Evolutionary conservation across 2,113 vertebrate genomes (phyloP).

Genomic region (Indicator maculatus): DNA sequence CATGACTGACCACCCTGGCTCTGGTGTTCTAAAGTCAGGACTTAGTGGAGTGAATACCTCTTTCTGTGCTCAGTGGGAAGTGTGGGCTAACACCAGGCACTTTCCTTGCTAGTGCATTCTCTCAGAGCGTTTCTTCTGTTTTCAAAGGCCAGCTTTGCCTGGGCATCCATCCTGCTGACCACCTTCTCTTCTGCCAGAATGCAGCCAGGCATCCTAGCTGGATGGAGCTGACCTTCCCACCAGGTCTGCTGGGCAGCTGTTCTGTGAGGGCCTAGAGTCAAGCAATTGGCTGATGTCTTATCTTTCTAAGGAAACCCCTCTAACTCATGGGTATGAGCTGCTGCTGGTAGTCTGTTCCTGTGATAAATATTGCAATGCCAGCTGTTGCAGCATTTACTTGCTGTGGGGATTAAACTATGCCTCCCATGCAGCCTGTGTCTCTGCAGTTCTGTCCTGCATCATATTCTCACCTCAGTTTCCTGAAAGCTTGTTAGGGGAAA

Average conservation of each 20-base stretch:
- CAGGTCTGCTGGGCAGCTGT: slow-evolving; percentile 47
- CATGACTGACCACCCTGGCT: background rate
- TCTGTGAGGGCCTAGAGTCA: background rate
- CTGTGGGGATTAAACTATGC: background rate
- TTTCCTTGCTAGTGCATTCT: background rate
- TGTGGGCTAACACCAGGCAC: rapidly evolving
- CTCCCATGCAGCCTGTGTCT: background rate
- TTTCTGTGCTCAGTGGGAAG: background rate
- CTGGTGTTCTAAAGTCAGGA: background rate
- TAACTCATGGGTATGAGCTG: background rate
- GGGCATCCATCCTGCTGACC: background rate
- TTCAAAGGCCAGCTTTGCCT: background rate
- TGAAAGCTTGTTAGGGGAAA: background rate
- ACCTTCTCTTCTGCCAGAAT: slow-evolving; percentile 26
- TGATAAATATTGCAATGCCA: background rate
- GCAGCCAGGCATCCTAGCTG: slow-evolving; percentile 17
- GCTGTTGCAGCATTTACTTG: slow-evolving; percentile 28
- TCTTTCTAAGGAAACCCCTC: background rate
- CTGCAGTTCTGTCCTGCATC: background rate
- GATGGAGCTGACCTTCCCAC: slow-evolving; percentile 29
- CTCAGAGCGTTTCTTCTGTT: background rate
- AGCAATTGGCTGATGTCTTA: background rate
- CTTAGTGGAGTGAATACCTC: background rate
- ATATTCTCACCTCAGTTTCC: background rate
- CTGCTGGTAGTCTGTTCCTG: background rate